A percentile compares a stretch with the other conserved stretches of the same genome.
Conservation (phyloP, 2,113 vertebrate species). For the Smithornis capensis region DNA sequence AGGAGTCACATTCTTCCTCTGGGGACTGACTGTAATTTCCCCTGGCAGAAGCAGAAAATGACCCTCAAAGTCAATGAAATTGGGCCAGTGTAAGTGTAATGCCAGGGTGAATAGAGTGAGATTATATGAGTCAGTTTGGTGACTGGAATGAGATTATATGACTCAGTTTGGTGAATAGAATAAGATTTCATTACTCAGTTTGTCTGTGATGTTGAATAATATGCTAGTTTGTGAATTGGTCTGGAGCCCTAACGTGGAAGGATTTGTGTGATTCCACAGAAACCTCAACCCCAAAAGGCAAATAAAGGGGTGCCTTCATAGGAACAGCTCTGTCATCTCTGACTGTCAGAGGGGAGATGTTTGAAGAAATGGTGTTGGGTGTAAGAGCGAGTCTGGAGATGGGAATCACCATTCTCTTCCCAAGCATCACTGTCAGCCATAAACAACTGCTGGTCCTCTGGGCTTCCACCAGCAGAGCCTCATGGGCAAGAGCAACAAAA, state of each 20-base stretch:
- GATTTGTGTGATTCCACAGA: background rate
- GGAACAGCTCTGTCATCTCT: background rate
- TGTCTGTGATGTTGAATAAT: background rate
- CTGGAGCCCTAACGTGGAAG: background rate
- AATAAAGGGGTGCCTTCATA: background rate
- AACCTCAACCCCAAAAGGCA: background rate
- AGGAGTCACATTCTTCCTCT: background rate
- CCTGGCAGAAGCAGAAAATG: background rate
- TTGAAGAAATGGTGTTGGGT: background rate
- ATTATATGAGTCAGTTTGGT: background rate
- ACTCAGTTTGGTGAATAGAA: background rate
- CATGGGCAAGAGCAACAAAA: background rate
- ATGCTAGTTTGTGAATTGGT: background rate
- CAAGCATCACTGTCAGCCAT: rapidly evolving
- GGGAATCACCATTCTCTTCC: background rate
- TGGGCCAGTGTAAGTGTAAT: background rate
- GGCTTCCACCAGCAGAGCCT: background rate
- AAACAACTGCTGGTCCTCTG: background rate
- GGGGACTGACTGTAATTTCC: background rate
- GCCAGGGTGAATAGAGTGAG: background rate
- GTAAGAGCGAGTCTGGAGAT: background rate
- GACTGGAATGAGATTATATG: background rate
- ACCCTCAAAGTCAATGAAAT: background rate
- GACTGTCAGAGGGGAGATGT: background rate
- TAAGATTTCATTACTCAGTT: background rate